Evolutionary conservation across 2,888 invertebrate species (phyloP), one percentile per base, ranked within the genome.

Genomic region (Cerceris rybyensis): DNA sequence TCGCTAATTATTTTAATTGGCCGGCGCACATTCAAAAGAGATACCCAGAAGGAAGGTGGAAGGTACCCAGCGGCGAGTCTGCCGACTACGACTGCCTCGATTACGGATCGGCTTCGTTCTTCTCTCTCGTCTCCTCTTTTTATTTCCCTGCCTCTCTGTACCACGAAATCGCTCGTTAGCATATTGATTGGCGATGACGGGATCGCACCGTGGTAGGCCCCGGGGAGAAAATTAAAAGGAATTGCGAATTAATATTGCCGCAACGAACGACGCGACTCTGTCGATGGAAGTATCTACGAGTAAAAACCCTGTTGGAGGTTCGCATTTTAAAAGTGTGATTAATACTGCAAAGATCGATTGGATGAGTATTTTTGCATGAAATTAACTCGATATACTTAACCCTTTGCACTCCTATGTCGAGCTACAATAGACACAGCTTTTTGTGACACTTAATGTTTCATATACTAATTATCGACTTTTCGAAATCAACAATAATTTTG

Each of bases 1-100:
- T 92, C 91, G 91, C 92, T 92, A 92, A 92, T 92, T 92, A 92
- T 92, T 92, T 92, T 92, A 92, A 92, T 92, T 92, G 92, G 92
- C 90, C 91, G 92, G 91, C 90, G 89, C 88, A 87, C 90, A 90
- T 92, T 92, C 91, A 91, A 91, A 91, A 91, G 92, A 86, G 88
- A 87, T 88, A 88, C 85, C 83, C 82, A 71, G 81, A 68, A 76
- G 71, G 71, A 80, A 81, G 80, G 83, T 82, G 86, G 86, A 85
- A 83, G 85, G 72, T 71, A 83, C 78, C 83, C 88, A 71, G 68
- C 75, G 82, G 76, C 82, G 67, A 80, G 74, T 70, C 72, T 74
- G 83, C 81, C 79, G 82, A 82, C 79, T 85, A 83, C 82, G 81
- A 83, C 75, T 71, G 82, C 82, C 85, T 83, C 85, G 88, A 87